phyloP scores from a whole-genome alignment of 92 coral and sea anemone species.

The Meandrina meandrites region DNA sequence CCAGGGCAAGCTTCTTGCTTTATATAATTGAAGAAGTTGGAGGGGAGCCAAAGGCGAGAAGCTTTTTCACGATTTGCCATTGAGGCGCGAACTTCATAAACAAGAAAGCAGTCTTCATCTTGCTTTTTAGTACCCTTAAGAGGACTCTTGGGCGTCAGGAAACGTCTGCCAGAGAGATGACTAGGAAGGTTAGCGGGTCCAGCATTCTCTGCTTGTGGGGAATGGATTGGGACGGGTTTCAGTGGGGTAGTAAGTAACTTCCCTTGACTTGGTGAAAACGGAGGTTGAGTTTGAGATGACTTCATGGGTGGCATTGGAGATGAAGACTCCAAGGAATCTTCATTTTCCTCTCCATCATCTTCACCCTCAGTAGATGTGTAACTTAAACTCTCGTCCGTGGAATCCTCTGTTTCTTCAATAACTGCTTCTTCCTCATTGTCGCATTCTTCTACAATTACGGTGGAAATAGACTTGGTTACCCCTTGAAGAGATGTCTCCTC shows the following conservation, averaged over 20 bases:
- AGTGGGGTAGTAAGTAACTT: slow-evolving; percentile 19
- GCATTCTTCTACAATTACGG: slow-evolving; percentile 27
- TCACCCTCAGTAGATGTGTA: slow-evolving; percentile 54
- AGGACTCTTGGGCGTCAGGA: slow-evolving; percentile 69
- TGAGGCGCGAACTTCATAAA: slow-evolving; percentile 73
- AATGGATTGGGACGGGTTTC: slow-evolving; percentile 20
- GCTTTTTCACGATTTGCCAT: slow-evolving; percentile 87
- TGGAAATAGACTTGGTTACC: slow-evolving; percentile 14
- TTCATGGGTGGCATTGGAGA: slow-evolving; percentile 6
- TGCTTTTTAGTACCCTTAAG: slow-evolving; percentile 49
- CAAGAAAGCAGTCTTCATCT: slow-evolving; percentile 75
- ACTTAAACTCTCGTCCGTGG: slow-evolving; percentile 25
- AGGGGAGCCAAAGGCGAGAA: slow-evolving; percentile 70
- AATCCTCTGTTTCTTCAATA: slow-evolving; percentile 7
- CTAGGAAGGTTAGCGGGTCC: slow-evolving; percentile 6
- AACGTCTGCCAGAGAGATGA: slow-evolving; percentile 49
- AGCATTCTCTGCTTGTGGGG: neutral
- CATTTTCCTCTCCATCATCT: slow-evolving; percentile 13
- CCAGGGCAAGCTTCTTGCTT: slow-evolving; percentile 60
- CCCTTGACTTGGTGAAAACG: slow-evolving; percentile 17
- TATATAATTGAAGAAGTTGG: slow-evolving; percentile 79
- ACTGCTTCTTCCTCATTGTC: slow-evolving; percentile 18
- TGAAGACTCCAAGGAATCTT: neutral
- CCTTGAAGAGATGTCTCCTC: neutral
- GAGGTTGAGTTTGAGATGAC: neutral